Evolutionary conservation across 2,797 vertebrate genomes (phyloP), one percentile per base, ranked within the genome.

Genomic region (Coccyzus lansbergi): DNA sequence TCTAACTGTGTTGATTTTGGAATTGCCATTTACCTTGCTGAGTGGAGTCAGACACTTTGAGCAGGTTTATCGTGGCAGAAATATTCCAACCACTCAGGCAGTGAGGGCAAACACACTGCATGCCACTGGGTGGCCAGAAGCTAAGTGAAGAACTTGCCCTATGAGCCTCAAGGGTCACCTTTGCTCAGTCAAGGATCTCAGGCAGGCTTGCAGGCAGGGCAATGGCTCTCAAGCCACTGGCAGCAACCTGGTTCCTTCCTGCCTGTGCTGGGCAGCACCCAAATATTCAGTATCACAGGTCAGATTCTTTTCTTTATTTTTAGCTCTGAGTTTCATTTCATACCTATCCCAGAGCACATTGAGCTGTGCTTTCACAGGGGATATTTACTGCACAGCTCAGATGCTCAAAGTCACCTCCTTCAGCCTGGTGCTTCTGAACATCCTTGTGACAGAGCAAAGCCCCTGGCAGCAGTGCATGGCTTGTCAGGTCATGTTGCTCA

Each of bases 291-390:
- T 72, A 76, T 63, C 42, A 21, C 0, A 1, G 48, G 44, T 55
- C n/a, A 33, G 51, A 65, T 58, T 21, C 3, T 84, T 64, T 68
- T 64, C 34, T 72, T 74, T 19, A 12, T 18, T 86, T 95, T 90
- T 24, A 69, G 24, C 21, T 56, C 40, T 48, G 60, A n/a, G 24
- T 71, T 83, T 56, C 5, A 15, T 76, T 69, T 82, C 31, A 38
- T 38, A 19, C 19, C 56, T 5, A 0, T 24, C 20, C 31, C 0
- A 0, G 34, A 78, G 46, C 25, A 48, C 9, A 2, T 2, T 3
- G 15, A 71, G 18, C 58, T 58, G 13, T 69, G n/a, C 33, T 22
- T 89, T 63, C 44, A 14, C 1, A 1, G 8, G 22, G 24, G 31
- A 63, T 9, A 12, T 38, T 40, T 44, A 38, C 53, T 51, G 34